Evolutionary conservation across 2,797 vertebrate genomes (phyloP).

Genomic region (Anas acuta): DNA sequence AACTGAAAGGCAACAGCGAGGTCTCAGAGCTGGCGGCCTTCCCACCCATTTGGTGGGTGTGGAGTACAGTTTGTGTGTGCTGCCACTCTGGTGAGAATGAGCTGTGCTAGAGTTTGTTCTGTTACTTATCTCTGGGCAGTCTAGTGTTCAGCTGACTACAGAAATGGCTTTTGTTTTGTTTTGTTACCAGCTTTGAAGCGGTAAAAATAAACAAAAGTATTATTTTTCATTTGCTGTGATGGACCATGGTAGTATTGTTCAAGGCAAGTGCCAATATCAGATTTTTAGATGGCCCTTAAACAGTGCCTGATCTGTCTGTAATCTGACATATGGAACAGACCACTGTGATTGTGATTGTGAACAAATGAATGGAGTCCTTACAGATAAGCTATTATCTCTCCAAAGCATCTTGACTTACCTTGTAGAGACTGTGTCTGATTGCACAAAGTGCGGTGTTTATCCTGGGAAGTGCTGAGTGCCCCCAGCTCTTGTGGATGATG

Average conservation of each 20-base stretch:
- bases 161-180: not conserved
- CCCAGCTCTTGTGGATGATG: not conserved
- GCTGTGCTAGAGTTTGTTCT: not conserved
- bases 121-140: not conserved
- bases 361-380: not conserved
- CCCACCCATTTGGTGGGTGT: not conserved
- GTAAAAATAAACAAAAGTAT: not conserved
- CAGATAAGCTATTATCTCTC: not conserved
- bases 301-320: not conserved
- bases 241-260: not conserved
- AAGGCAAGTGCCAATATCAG: not conserved
- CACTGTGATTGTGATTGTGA: not conserved
- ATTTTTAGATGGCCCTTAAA: slow-evolving; percentile 2
- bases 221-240: not conserved
- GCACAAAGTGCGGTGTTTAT: not conserved
- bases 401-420: not conserved
- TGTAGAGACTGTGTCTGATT: not conserved
- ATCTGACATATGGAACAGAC: not conserved
- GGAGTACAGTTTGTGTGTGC: not conserved
- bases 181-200: not conserved
- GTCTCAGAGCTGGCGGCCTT: not conserved
- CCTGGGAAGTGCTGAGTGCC: not conserved
- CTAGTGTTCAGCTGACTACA: not conserved
- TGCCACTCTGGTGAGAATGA: not conserved
- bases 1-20: not conserved